A percentile compares a stretch with the other conserved stretches of the same genome.
Conservation (phyloP, 2,888 invertebrate species). For the Cryptocephalus primarius region DNA sequence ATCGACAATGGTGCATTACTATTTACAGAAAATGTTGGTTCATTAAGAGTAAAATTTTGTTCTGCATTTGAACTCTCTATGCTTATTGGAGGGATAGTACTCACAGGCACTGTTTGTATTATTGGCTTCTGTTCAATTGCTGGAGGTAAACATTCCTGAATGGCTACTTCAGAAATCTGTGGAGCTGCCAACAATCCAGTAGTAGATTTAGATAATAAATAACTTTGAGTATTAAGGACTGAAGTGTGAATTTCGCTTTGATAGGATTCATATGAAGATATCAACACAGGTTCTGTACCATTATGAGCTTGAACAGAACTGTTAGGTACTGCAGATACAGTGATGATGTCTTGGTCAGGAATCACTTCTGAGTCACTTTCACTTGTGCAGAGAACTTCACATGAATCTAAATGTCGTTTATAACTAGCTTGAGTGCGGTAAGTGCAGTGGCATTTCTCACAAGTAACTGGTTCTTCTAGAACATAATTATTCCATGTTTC, state of each 20-base stretch:
- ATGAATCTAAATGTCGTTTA: slow-evolving; percentile 64
- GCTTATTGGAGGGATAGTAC: slow-evolving; percentile 12
- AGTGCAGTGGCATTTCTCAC: slow-evolving; percentile 78
- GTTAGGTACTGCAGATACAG: slow-evolving; percentile 4
- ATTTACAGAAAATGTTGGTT: slow-evolving; percentile 13
- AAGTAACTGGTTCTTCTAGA: slow-evolving; percentile 68
- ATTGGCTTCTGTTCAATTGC: slow-evolving; percentile 17
- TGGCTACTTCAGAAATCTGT: slow-evolving; percentile 14
- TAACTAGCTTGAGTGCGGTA: slow-evolving; percentile 75
- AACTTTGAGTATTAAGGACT: slow-evolving; percentile 30
- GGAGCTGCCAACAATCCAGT: slow-evolving; percentile 23
- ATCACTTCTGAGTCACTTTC: slow-evolving; percentile 65
- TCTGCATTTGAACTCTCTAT: slow-evolving; percentile 12
- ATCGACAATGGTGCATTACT: slow-evolving; percentile 15
- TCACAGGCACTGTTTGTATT: slow-evolving; percentile 17
- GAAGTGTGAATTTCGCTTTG: slow-evolving; percentile 33
- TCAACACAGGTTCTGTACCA: slow-evolving; percentile 23
- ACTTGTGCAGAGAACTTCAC: slow-evolving; percentile 68
- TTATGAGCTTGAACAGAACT: slow-evolving; percentile 12
- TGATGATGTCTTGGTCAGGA: slow-evolving; percentile 12
- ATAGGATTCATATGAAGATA: slow-evolving; percentile 31
- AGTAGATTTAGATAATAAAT: slow-evolving; percentile 26
- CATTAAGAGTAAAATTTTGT: slow-evolving; percentile 15
- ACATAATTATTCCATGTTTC: slow-evolving; percentile 30
- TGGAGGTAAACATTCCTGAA: slow-evolving; percentile 13